phyloP scores from a whole-genome alignment of 2,797 vertebrate genomes.

The Carapus acus region DNA sequence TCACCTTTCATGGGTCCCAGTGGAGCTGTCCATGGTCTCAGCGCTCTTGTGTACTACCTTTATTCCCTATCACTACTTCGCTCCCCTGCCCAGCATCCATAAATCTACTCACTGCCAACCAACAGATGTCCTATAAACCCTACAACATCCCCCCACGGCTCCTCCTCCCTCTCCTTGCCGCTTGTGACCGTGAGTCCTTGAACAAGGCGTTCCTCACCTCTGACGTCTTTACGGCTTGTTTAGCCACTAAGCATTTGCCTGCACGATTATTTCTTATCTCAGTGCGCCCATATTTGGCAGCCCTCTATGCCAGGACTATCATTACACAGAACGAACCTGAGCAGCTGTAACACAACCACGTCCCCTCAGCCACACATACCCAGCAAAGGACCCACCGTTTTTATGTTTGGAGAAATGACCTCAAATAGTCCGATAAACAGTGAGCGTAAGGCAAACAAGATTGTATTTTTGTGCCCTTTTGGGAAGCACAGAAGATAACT shows the following conservation, averaged over 20 bases:
- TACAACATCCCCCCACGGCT: neutral
- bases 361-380: too few species aligned
- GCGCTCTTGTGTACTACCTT: slow-evolving; percentile 28
- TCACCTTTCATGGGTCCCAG: slow-evolving; percentile 49
- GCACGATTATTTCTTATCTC: slow-evolving; percentile 67
- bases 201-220: slow-evolving; percentile 54
- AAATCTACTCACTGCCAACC: slow-evolving; percentile 59
- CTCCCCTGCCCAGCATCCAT: slow-evolving; percentile 48
- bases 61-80: slow-evolving; percentile 15
- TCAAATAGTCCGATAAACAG: slow-evolving; percentile 52
- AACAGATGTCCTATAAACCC: slow-evolving; percentile 64
- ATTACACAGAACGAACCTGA: slow-evolving; percentile 40
- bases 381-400: too few species aligned
- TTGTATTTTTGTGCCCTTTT: slow-evolving; percentile 16
- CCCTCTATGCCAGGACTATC: slow-evolving; percentile 27
- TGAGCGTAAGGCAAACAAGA: slow-evolving; percentile 30
- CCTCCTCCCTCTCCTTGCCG: slow-evolving; percentile 23
- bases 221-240: slow-evolving; percentile 72
- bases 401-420: slow-evolving; percentile 32
- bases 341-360: slow-evolving; percentile 30
- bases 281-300: slow-evolving; percentile 47
- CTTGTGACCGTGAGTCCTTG: slow-evolving; percentile 69
- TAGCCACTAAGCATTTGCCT: slow-evolving; percentile 60
- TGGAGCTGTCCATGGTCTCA: slow-evolving; percentile 39
- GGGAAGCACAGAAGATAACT: slow-evolving; percentile 41